Percentiles rank a stretch among this genome's conserved stretches.
Conservation (phyloP, 2,797 vertebrate genomes). For the Melanotaenia boesemani region DNA sequence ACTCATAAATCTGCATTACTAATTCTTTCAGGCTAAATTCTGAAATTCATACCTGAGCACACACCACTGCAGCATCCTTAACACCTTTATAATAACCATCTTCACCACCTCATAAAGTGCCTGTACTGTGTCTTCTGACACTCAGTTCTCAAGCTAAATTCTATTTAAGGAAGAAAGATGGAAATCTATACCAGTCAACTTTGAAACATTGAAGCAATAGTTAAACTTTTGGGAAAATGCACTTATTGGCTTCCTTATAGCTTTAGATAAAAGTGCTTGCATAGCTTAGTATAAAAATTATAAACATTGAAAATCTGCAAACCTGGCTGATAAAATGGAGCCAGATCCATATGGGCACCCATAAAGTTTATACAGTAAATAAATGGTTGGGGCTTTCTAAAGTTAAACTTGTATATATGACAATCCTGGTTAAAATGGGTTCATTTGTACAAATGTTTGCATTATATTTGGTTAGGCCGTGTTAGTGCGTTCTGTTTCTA, state of each 20-base stretch:
- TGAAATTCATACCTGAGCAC: constrained; percentile 65
- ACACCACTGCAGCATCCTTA: constrained; percentile 24
- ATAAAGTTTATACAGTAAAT: background rate
- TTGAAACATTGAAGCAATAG: background rate
- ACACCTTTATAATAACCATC: constrained; percentile 45
- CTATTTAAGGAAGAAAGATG: constrained; percentile 14
- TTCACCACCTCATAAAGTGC: constrained; percentile 19
- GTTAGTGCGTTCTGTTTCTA: background rate
- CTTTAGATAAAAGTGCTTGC: background rate
- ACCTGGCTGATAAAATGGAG: background rate
- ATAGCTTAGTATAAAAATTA: background rate
- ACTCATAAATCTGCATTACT: constrained; percentile 47
- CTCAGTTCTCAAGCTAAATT: constrained; percentile 7
- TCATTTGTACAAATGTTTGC: background rate
- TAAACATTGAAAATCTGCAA: background rate
- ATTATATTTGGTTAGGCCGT: background rate
- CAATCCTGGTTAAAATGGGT: background rate
- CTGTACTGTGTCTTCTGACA: background rate
- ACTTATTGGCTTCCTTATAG: background rate
- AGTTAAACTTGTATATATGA: background rate
- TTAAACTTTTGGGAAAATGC: background rate
- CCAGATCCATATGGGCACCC: background rate
- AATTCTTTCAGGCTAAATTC: constrained; percentile 44
- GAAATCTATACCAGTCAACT: background rate
- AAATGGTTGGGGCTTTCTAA: background rate